Base-by-base conservation (phyloP, 53 echinoderm and acorn worm species). In the Paracentrotus lividus region DNA sequence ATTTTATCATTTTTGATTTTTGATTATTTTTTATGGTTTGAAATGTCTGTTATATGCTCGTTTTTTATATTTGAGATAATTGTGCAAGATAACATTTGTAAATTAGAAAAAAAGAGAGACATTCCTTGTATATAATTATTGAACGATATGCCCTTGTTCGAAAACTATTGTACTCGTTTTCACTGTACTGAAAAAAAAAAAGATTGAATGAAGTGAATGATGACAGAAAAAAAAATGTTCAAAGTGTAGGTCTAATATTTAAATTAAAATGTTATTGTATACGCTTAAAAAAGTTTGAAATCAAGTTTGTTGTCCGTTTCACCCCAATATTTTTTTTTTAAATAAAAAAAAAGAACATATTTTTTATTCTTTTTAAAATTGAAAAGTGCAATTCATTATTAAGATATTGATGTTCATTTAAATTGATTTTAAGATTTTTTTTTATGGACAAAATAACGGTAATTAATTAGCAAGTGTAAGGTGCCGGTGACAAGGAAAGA, bases 371-470 rank as follows among this genome's bases (percentile, higher is more conserved):
- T 31, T 67, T 67, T 67, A 32, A 52, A 57, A 64, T 29, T 26
- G 18, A 36, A 72, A 38, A 40, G 72, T 72, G 72, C 72, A 72
- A 72, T 72, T 72, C 20, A 72, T 72, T 5, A 72, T n/a, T n/a
- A n/a, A n/a, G n/a, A n/a, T n/a, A 72, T 14, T 72, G 72, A 36
- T 72, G 72, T 72, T 1, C 18, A 29, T 72, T 72, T 40, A 72
- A 36, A 36, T 20, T 67, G 36, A 2, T 72, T 27, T 40, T 18
- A 36, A 36, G 6, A 36, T 57, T 57, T 57, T 57, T 4, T 20
- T 57, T 51, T 51, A 8, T 51, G 7, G 21, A 59, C 16, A 23
- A 18, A 23, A 24, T 20, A 64, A 18, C 31, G 64, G 27, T 64
- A 31, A 6, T n/a, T n/a, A 64, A 57, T 20, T 64, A 64, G 26